phyloP scores from a whole-genome alignment of 2,888 invertebrate genomes.

The Lasioglossum morio region DNA sequence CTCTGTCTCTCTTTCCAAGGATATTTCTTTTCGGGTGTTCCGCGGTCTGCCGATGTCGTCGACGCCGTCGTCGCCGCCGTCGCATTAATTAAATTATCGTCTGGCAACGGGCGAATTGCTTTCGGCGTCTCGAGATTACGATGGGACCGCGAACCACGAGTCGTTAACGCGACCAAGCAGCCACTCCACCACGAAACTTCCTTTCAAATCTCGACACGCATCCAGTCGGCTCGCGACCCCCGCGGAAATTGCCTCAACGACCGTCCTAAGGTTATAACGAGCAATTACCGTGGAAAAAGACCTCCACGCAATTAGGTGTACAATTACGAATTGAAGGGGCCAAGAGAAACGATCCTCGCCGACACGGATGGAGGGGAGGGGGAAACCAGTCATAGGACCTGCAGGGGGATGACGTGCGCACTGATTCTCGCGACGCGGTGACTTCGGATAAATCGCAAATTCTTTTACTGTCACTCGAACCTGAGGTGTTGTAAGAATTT shows the following conservation, averaged over 20 bases:
- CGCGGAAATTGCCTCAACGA: slow-evolving; percentile 45
- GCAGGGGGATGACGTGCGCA: not conserved
- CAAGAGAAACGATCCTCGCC: slow-evolving; percentile 26
- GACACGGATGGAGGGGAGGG: not conserved
- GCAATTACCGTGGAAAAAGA: slow-evolving; percentile 45
- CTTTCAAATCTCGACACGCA: slow-evolving; percentile 49
- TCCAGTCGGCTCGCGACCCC: not conserved
- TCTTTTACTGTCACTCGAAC: not conserved
- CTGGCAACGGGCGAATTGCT: not conserved
- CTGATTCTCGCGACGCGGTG: not conserved
- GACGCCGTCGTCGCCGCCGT: not conserved
- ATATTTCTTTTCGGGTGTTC: slow-evolving; percentile 34
- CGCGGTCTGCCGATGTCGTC: not conserved
- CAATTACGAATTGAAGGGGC: slow-evolving; percentile 50
- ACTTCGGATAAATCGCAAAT: not conserved
- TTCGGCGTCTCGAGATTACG: slow-evolving; percentile 21
- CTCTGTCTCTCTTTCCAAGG: not conserved
- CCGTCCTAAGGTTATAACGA: slow-evolving; percentile 40
- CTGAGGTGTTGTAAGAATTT: not conserved
- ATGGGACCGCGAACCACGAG: not conserved
- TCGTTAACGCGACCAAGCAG: not conserved
- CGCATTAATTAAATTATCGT: slow-evolving; percentile 47
- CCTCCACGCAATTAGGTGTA: slow-evolving; percentile 38
- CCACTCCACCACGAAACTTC: not conserved
- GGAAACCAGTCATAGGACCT: not conserved